Evolutionary conservation across 2,113 vertebrate genomes (phyloP).

Genomic region (Baryphthengus martii): DNA sequence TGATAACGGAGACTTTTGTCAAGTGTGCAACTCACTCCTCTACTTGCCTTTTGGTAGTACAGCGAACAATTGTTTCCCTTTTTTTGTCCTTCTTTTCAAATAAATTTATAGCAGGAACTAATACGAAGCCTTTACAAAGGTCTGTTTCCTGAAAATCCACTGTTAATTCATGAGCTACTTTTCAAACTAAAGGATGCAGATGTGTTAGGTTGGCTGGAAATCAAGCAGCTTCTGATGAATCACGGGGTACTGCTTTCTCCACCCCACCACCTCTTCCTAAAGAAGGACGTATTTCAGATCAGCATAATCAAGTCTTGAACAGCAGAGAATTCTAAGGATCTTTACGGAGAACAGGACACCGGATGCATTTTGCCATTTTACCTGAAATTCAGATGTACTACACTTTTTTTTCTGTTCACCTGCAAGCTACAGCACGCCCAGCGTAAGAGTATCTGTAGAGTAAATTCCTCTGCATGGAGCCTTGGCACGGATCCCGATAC

Average conservation of each 20-base stretch:
- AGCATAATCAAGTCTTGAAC: constrained; percentile 15
- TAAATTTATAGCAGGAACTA: constrained; percentile 18
- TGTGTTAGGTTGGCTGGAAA: neutral
- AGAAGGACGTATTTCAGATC: constrained; percentile 37
- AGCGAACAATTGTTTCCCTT: constrained; percentile 9
- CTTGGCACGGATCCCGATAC: neutral
- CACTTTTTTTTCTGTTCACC: constrained; percentile 8
- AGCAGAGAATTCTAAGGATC: constrained; percentile 38
- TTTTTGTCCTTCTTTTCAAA: constrained; percentile 23
- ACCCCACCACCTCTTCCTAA: constrained; percentile 26
- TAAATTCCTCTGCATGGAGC: neutral
- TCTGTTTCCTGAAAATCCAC: constrained; percentile 21
- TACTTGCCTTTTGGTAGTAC: constrained; percentile 4
- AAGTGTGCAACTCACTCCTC: constrained; percentile 22
- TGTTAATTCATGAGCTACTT: constrained; percentile 9
- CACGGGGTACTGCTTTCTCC: neutral
- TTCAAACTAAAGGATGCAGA: constrained; percentile 9
- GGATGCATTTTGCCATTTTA: constrained; percentile 5
- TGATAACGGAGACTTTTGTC: neutral
- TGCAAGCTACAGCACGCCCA: constrained; percentile 18
- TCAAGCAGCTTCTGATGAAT: constrained; percentile 24
- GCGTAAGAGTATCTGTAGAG: neutral
- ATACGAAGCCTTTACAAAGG: constrained; percentile 30
- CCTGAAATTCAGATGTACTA: constrained; percentile 10
- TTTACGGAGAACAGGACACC: constrained; percentile 30